Base-by-base conservation (phyloP, 2,797 vertebrate species). In the Phrynocephalus vlangalii region DNA sequence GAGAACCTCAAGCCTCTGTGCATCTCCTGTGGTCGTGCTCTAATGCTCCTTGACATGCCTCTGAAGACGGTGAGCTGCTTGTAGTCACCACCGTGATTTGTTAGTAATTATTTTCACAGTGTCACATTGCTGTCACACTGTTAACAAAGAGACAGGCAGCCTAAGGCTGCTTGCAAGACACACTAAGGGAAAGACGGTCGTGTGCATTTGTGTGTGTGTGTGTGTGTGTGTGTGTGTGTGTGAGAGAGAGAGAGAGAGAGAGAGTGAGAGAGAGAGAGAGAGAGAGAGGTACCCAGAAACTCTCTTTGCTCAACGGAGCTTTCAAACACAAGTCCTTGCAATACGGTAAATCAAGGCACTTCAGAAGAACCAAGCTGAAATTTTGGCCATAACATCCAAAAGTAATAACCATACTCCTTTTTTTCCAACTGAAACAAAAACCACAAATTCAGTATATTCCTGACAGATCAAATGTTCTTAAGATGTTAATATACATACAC, bases 81-180 rank as follows among this genome's bases (percentile, higher is more conserved):
- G 98, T 98, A 98, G 98, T 99, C 98, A 98, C 98, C 98, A 97
- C 97, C 96, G 97, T 98, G 98, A 98, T 99, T 98, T 98, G 98
- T 99, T 99, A 98, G 98, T 99, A 99, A 99, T 99, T 99, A 99
- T 99, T 99, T 99, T 98, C 98, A 98, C 97, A 96, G 98, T 99
- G 99, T 99, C 99, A 99, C 98, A 97, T 96, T 97, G 98, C 98
- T 99, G 99, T 99, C 99, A 99, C 97, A 97, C 97, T 97, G 98
- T 97, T 98, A 98, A 98, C 97, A 97, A 97, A 98, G 97, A 97
- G 97, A 97, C 97, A 97, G 97, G 95, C 96, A 95, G 94, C 96
- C 97, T 73, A 91, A 91, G 97, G 97, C 97, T 95, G 94, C 96
- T 97, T 97, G 97, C 95, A 88, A 97, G 96, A 96, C 95, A 96